Evolutionary conservation across 2,797 vertebrate species (phyloP).

Genomic region (Pagetopsis macropterus): DNA sequence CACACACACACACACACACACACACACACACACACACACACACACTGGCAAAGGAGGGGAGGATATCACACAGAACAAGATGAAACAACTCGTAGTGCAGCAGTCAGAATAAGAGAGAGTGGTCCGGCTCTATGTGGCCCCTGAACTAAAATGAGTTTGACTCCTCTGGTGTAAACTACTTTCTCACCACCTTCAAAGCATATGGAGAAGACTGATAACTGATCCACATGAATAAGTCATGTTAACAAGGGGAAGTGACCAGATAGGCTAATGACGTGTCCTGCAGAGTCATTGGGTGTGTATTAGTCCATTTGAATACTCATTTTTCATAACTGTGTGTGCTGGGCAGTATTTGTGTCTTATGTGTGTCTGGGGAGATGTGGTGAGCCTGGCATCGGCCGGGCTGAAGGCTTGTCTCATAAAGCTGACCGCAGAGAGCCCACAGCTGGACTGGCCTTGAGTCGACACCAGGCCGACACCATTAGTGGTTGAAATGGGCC

Average conservation of each 20-base stretch:
- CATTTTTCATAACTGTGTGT: conserved; percentile 28
- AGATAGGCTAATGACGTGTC: conserved; percentile 55
- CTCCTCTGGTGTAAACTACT: conserved; percentile 7
- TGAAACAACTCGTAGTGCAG: conserved; percentile 53
- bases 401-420: conserved; percentile 59
- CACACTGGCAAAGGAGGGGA: background rate
- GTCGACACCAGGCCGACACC: conserved; percentile 43
- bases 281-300: background rate
- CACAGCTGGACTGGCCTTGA: conserved; percentile 49
- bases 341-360: conserved; percentile 36
- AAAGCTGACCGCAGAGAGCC: conserved; percentile 50
- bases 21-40: background rate
- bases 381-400: conserved; percentile 46
- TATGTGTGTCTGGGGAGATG: conserved; percentile 44
- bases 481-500: conserved; percentile 70
- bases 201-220: conserved; percentile 63
- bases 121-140: too few species aligned
- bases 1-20: too few species aligned
- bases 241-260: conserved; percentile 53
- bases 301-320: conserved; percentile 23
- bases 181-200: conserved; percentile 61
- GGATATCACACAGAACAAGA: conserved; percentile 42
- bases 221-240: conserved; percentile 42
- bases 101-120: conserved; percentile 42
- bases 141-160: too few species aligned